Percentiles rank a stretch among this genome's conserved stretches.
These are phyloP conservation scores for Mus minutoides DNA, from an alignment of 2,797 vertebrate genomes.

Conservation along the genomic window DNA sequence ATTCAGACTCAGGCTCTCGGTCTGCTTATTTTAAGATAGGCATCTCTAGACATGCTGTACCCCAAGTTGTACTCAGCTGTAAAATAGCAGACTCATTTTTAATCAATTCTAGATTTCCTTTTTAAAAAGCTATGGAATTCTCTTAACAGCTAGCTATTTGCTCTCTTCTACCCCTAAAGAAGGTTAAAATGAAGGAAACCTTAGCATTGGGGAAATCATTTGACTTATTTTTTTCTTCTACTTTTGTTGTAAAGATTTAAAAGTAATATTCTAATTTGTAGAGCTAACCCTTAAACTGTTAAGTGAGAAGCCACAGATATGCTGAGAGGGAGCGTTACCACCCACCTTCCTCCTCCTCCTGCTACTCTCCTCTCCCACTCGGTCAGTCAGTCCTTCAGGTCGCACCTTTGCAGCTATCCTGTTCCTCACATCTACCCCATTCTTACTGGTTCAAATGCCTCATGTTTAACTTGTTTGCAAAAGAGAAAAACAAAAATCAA, in stretches of 20 bases:
- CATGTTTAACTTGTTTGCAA: background rate
- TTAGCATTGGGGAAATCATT: background rate
- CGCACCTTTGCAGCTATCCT: background rate
- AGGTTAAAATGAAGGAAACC: background rate
- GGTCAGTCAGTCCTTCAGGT: too few relatives aligned
- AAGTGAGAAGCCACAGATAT: background rate
- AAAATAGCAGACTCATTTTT: constrained; percentile 28
- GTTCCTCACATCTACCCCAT: too few relatives aligned
- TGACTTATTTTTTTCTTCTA: background rate
- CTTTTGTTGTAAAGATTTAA: background rate
- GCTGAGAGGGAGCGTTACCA: background rate
- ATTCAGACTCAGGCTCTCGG: constrained; percentile 47
- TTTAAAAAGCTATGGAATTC: constrained; percentile 52
- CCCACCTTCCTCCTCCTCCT: background rate
- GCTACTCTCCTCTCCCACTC: background rate
- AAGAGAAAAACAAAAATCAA: constrained; percentile 18
- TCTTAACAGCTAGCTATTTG: background rate
- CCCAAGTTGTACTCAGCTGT: background rate
- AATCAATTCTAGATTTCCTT: constrained; percentile 52
- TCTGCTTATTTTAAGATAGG: constrained; percentile 3
- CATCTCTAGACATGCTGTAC: background rate
- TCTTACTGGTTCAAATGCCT: background rate
- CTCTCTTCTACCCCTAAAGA: background rate
- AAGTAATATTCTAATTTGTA: constrained; percentile 40
- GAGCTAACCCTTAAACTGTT: background rate